Evolutionary conservation across 2,888 invertebrate genomes (phyloP), one percentile per base, ranked within the genome.

Genomic region (Rhabditophanes sp.): DNA sequence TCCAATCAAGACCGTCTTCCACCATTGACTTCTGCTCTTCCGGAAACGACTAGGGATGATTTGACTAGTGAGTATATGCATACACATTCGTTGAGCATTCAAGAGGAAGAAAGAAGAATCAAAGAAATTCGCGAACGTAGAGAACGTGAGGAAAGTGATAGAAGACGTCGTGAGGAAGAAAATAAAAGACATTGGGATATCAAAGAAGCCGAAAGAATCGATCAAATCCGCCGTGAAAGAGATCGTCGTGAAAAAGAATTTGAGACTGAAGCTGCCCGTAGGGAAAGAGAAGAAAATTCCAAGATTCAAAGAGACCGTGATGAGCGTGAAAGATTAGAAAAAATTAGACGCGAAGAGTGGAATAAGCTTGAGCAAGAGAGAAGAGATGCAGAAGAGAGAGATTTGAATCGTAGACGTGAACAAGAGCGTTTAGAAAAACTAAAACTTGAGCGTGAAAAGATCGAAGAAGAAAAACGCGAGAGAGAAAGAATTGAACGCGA

Each of bases 101-200:
- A 59, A 35, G 61, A 61, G 32, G 58, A 61, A 33, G 61, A 61
- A 25, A 41, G 61, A 9, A 37, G 61, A 5, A 47, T 62, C 16
- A 39, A 48, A 20, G 60, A 59, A 21, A 50, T 47, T 17, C 53
- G 56, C 24, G 48, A 46, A 3, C 34, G 45, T 24, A 34, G 48
- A 19, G 11, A 11, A 16, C 42, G 39, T 2, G 56, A 57, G 18
- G 60, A 61, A 20, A 56, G 57, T 19, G 48, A 50, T 9, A 45
- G 61, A 11, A 41, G 61, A 16, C 25, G 42, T 17, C 38, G 59
- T 15, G 53, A 54, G 15, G 59, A 56, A 15, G 57, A 58, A 19
- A 21, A 37, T 22, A 37, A 50, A 9, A 29, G 52, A 12, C 35
- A 38, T 11, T 55, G 43, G 41, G 54, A 54, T 19, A 29, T 31